Conservation (phyloP, 2,113 vertebrate species). For the Limnothrissa miodon region DNA sequence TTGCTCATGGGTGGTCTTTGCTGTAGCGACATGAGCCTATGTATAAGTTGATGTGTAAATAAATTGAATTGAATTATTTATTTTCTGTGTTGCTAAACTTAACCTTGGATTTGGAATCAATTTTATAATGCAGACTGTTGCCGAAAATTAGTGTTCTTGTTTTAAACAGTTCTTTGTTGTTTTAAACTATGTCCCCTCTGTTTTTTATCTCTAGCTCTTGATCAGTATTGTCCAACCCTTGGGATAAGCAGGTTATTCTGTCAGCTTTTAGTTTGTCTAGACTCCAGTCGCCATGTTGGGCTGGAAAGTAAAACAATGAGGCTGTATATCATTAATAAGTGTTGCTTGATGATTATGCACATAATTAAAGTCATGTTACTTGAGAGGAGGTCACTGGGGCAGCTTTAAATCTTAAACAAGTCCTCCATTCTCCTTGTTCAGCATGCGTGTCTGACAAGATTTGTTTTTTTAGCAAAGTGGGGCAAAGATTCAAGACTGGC, state of each 20-base stretch:
- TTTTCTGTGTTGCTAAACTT: too few relatives aligned
- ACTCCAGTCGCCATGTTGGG: not conserved
- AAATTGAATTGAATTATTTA: too few relatives aligned
- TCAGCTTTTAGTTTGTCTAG: not conserved
- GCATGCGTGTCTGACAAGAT: not conserved
- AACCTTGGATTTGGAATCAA: not conserved
- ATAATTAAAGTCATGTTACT: not conserved
- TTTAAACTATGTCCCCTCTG: not conserved
- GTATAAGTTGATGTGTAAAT: too few relatives aligned
- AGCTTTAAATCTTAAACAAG: conserved; percentile 3
- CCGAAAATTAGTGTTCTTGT: too few relatives aligned
- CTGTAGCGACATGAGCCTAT: too few relatives aligned
- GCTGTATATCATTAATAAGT: not conserved
- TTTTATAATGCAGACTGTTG: too few relatives aligned
- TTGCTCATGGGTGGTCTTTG: too few relatives aligned
- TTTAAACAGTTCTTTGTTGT: too few relatives aligned
- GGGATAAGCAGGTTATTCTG: not conserved
- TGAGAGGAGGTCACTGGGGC: not conserved
- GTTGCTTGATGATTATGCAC: not conserved
- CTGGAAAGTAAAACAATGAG: too few relatives aligned
- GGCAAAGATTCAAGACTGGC: not conserved
- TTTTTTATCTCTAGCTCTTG: not conserved
- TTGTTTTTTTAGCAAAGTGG: not conserved
- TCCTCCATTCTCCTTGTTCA: not conserved
- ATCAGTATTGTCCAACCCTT: not conserved